These are phyloP conservation scores for Corythaeola cristata DNA, from an alignment of 2,113 vertebrate species.

Conservation along the genomic window DNA sequence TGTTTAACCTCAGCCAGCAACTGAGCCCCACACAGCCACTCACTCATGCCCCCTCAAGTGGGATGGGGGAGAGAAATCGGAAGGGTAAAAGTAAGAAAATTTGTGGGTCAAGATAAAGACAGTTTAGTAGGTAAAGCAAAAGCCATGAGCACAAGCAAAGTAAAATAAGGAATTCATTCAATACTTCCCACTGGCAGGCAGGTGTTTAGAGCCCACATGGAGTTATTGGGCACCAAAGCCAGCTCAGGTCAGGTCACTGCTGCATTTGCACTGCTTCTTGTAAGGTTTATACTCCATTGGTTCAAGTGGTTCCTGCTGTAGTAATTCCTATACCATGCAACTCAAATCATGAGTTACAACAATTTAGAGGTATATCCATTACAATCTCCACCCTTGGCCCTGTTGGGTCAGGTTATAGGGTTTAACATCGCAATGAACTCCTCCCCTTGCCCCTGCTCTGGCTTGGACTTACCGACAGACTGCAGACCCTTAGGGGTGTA, in stretches of 20 bases:
- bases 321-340: background rate
- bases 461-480: background rate
- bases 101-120: background rate
- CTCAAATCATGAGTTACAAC: background rate
- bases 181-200: background rate
- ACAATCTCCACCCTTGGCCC: no score
- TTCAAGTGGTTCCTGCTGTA: background rate
- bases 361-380: background rate
- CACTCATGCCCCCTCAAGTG: background rate
- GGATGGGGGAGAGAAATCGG: no score
- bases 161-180: background rate
- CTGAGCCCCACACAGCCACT: background rate
- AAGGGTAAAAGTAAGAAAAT: no score
- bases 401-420: no score
- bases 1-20: background rate
- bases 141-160: background rate
- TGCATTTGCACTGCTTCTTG: no score
- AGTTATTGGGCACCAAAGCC: no score
- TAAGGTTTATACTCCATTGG: background rate
- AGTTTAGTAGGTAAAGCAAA: background rate
- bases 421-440: background rate
- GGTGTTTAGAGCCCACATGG: background rate
- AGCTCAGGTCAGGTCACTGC: no score
- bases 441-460: background rate
- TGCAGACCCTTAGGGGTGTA: background rate